Base-by-base conservation (phyloP, 2,888 invertebrate genomes). In the Allolobophora icterica region DNA sequence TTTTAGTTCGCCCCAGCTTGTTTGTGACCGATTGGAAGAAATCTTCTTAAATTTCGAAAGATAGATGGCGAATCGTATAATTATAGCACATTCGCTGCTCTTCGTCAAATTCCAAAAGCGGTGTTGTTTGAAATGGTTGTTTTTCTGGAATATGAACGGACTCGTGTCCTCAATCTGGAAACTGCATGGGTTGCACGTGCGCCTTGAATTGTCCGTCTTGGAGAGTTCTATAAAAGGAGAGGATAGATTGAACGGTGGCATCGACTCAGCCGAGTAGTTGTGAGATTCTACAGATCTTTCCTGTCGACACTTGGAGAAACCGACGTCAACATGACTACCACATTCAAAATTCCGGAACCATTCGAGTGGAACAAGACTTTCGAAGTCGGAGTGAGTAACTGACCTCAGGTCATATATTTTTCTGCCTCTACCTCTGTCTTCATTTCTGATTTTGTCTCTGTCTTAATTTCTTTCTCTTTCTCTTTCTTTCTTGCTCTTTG, bases 241-340 rank as follows among this genome's bases (percentile, higher is more conserved):
- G 21, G 71, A 71, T n/a, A 1, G 30, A 71, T 71, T 30, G 71
- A n/a, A 71, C 2, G 71, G 8, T n/a, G 71, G n/a, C 17, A n/a
- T 71, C 71, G 71, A 30, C 71, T 71, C 30, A n/a, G n/a, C 30
- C 71, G 30, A 71, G 71, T 13, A 71, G 30, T 71, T n/a, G 30
- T n/a, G 30, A 71, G 71, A n/a, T n/a, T 71, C 71, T n/a, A 71
- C 30, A 71, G 4, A 1, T 52, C 24, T 8, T 71, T 71, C 8
- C 71, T 71, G 71, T 71, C 71, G 71, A 71, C 30, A 71, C 71
- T 71, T 52, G 52, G 71, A 71, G n/a, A n/a, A 71, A 71, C 71
- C 71, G 71, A 30, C 71, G 71, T 17, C 71, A n/a, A 71, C 11
- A 71, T 71, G 71, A 71, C 71, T 30, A n/a, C 71, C 8, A 13